phyloP scores from a whole-genome alignment of 2,797 vertebrate species.

The Aphelocoma californica region DNA sequence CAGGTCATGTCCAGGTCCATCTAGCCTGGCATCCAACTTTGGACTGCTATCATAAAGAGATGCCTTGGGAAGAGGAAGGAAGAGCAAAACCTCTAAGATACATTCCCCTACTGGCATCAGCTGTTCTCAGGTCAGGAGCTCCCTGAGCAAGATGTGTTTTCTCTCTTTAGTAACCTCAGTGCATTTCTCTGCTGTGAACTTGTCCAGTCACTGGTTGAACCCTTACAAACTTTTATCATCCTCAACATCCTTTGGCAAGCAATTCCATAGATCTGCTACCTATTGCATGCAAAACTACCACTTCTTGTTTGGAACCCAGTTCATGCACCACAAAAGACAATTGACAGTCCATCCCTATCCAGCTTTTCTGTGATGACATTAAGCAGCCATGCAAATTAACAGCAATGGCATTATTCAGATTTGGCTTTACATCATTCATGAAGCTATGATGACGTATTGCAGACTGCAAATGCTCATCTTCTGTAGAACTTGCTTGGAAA shows the following conservation, averaged over 20 bases:
- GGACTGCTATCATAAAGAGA: neutral
- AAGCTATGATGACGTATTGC: neutral
- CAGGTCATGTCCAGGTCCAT: neutral
- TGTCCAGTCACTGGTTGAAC: conserved; percentile 5
- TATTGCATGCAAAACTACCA: neutral
- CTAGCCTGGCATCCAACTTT: neutral
- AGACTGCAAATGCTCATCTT: neutral
- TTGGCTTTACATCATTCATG: neutral
- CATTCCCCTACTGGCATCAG: neutral
- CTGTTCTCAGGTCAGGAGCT: neutral
- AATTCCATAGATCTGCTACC: neutral
- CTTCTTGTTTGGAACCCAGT: neutral
- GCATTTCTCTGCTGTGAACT: neutral
- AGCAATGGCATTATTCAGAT: neutral
- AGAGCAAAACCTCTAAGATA: neutral
- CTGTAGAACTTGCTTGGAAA: neutral
- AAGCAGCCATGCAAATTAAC: neutral
- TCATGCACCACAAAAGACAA: neutral
- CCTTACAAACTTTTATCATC: neutral
- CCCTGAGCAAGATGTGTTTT: neutral
- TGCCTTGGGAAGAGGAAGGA: neutral
- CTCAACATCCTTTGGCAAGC: neutral
- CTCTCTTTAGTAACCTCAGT: neutral
- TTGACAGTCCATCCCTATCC: neutral
- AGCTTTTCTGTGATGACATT: neutral